Percentiles rank a stretch among this genome's conserved stretches.
These are phyloP conservation scores for Apeltes quadracus DNA, from an alignment of 2,113 vertebrate species.

Conservation along the genomic window DNA sequence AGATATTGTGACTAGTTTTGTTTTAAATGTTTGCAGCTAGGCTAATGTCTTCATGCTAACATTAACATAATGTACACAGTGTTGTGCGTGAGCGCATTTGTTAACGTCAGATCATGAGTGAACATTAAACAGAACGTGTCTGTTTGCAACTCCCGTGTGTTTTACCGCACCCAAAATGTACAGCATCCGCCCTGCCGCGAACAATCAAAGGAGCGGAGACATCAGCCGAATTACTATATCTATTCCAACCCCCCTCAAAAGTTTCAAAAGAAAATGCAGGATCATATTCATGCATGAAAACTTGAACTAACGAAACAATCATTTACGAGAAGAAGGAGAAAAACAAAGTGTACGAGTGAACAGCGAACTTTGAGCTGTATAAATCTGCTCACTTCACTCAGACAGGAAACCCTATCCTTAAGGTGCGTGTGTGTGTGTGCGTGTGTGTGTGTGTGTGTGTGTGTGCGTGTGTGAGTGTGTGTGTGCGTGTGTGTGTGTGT, in stretches of 20 bases:
- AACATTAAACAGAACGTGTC: not conserved
- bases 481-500: constrained; percentile 35
- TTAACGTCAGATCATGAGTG: not conserved
- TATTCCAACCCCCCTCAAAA: not conserved
- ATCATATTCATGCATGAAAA: not conserved
- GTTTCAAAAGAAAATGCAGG: not conserved
- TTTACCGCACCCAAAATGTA: not conserved
- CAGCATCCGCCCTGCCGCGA: not conserved
- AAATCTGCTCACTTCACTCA: not conserved
- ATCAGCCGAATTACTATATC: not conserved
- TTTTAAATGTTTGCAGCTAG: not conserved
- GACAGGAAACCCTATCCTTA: not conserved
- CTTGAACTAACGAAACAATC: not conserved
- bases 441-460: not conserved
- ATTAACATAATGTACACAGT: not conserved
- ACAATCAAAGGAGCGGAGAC: not conserved
- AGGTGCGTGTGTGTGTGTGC: not conserved
- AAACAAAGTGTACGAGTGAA: not conserved
- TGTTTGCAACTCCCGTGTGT: too few species aligned
- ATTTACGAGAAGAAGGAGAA: not conserved
- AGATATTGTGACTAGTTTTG: not conserved
- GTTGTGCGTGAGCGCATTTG: not conserved
- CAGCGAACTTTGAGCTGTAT: not conserved
- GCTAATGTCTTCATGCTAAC: not conserved
- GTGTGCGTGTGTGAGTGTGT: constrained; percentile 6